Percentiles rank a stretch among this genome's conserved stretches.
These are phyloP conservation scores for Chydorus sphaericus DNA, from an alignment of 2,888 invertebrate species.

Conservation along the genomic window DNA sequence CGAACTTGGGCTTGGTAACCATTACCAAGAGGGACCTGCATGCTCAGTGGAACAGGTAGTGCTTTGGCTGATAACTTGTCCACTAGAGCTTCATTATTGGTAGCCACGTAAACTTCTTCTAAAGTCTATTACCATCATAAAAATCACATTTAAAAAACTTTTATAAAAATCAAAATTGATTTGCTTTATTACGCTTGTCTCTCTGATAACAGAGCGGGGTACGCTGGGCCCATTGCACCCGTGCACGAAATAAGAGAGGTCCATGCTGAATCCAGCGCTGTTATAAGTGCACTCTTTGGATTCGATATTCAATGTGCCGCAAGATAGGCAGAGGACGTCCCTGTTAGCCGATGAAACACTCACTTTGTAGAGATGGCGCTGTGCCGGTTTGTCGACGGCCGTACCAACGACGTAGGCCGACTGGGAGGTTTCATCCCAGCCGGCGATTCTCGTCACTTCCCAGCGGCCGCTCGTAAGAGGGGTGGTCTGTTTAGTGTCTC, in stretches of 20 bases:
- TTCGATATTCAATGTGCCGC: slow-evolving; percentile 41
- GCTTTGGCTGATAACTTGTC: slow-evolving; percentile 15
- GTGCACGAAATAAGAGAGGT: slow-evolving; percentile 50
- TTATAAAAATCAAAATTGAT: neutral
- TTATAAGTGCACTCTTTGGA: slow-evolving; percentile 45
- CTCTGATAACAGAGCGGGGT: slow-evolving; percentile 38
- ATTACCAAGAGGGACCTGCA: slow-evolving; percentile 11
- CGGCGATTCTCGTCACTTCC: slow-evolving; percentile 54
- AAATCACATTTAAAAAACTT: neutral
- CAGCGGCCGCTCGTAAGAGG: slow-evolving; percentile 46
- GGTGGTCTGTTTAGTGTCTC: slow-evolving; percentile 21
- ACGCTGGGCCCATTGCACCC: slow-evolving; percentile 72
- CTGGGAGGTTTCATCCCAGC: slow-evolving; percentile 50
- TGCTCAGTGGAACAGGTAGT: slow-evolving; percentile 17
- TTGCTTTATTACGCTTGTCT: slow-evolving; percentile 39
- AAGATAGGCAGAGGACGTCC: slow-evolving; percentile 61
- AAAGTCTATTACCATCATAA: neutral
- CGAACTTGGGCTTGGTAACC: slow-evolving; percentile 53
- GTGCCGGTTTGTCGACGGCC: slow-evolving; percentile 52
- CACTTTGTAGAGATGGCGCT: slow-evolving; percentile 65
- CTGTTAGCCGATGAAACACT: neutral
- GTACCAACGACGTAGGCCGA: slow-evolving; percentile 66
- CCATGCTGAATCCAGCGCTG: slow-evolving; percentile 47
- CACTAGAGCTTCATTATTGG: slow-evolving; percentile 19
- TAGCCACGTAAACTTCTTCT: slow-evolving; percentile 14